These are phyloP conservation scores for Hyphantria cunea DNA, from an alignment of 1,140 invertebrate species.

Conservation along the genomic window DNA sequence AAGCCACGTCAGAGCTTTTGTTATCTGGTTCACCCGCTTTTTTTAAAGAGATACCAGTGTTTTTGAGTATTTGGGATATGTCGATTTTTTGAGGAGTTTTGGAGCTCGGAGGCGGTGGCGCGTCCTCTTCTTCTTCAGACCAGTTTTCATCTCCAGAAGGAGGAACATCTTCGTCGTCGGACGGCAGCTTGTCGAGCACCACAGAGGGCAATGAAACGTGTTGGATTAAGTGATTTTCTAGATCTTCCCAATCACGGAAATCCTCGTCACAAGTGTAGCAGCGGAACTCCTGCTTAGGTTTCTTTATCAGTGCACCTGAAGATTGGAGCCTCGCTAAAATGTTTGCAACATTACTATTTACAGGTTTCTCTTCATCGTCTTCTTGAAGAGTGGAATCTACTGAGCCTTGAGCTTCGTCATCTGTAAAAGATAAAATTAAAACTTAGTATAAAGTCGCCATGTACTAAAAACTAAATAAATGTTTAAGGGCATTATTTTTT, in stretches of 20 bases:
- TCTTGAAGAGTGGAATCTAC: constrained; percentile 34
- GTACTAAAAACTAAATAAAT: too few species aligned
- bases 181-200: constrained; percentile 65
- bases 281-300: constrained; percentile 61
- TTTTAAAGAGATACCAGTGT: constrained; percentile 62
- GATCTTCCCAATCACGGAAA: constrained; percentile 56
- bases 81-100: constrained; percentile 69
- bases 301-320: constrained; percentile 62
- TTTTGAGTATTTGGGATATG: constrained; percentile 68
- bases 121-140: constrained; percentile 66
- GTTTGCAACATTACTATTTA: constrained; percentile 51
- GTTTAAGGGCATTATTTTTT: too few species aligned
- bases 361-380: constrained; percentile 39
- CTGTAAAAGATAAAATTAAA: constrained; percentile 33
- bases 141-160: constrained; percentile 68
- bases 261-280: constrained; percentile 64
- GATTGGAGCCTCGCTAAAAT: constrained; percentile 63
- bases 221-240: constrained; percentile 66
- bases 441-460: too few species aligned
- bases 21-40: constrained; percentile 43
- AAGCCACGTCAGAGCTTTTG: constrained; percentile 54
- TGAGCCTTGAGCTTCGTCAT: constrained; percentile 47
- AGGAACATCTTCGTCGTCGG: constrained; percentile 66
- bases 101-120: constrained; percentile 33
- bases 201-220: constrained; percentile 68